Evolutionary conservation across 1,140 invertebrate genomes (phyloP).

Genomic region (Dreissena polymorpha): DNA sequence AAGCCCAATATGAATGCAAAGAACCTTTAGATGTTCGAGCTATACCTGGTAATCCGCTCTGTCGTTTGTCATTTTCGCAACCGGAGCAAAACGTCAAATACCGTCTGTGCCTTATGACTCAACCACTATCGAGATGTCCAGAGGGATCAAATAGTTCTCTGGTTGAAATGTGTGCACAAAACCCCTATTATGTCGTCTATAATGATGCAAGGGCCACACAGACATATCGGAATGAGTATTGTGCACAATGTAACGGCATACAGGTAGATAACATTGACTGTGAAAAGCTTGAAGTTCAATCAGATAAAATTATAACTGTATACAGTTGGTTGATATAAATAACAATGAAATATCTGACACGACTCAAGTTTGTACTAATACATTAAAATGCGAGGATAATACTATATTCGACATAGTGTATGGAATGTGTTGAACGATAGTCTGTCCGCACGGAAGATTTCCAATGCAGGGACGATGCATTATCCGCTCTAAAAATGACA

Average conservation of each 20-base stretch:
- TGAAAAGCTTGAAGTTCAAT: not conserved
- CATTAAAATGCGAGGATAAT: constrained; percentile 41
- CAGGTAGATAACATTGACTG: not conserved
- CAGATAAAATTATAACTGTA: not conserved
- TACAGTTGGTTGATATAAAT: constrained; percentile 61
- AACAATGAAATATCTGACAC: not conserved
- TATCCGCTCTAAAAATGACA: too few relatives aligned
- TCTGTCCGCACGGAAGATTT: constrained; percentile 20
- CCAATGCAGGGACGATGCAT: constrained; percentile 25
- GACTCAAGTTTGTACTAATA: too few relatives aligned
- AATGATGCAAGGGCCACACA: not conserved
- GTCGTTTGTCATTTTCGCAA: not conserved
- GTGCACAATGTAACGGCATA: constrained; percentile 3
- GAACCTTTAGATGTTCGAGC: not conserved
- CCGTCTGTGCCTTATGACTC: not conserved
- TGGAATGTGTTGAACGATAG: constrained; percentile 42
- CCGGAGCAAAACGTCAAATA: not conserved
- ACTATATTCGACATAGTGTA: constrained; percentile 61
- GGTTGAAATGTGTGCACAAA: not conserved
- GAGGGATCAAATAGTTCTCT: not conserved
- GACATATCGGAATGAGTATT: not conserved
- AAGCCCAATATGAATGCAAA: not conserved
- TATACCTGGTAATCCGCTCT: not conserved
- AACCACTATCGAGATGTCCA: not conserved
- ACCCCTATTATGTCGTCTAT: not conserved